Conservation (phyloP, 1,140 invertebrate genomes). For the Papilio machaon region DNA sequence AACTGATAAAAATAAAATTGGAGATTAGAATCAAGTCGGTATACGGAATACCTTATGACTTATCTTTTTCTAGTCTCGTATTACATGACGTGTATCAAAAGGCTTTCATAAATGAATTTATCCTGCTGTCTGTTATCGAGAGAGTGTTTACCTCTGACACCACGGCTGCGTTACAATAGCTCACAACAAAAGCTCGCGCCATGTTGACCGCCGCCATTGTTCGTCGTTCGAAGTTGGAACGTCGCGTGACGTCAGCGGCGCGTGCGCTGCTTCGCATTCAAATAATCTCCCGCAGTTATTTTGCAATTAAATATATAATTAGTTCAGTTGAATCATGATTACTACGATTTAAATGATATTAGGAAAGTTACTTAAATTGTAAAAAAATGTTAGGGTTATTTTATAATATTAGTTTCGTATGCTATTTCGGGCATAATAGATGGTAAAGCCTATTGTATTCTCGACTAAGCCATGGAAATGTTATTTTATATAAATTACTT, state of each 20-base stretch:
- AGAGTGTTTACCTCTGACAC: slow-evolving; percentile 35
- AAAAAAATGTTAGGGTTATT: too few relatives aligned
- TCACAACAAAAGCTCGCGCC: slow-evolving; percentile 74
- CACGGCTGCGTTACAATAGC: slow-evolving; percentile 60
- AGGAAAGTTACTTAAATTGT: background rate
- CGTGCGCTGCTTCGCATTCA: slow-evolving; percentile 73
- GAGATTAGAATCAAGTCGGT: too few relatives aligned
- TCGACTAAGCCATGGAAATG: background rate
- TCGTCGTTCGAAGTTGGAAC: slow-evolving; percentile 72
- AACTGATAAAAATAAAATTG: too few relatives aligned
- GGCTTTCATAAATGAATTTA: background rate
- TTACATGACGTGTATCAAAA: background rate
- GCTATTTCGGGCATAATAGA: background rate
- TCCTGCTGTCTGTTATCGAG: background rate
- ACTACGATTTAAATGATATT: background rate
- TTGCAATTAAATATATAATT: slow-evolving; percentile 14
- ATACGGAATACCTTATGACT: background rate
- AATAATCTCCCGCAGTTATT: slow-evolving; percentile 51
- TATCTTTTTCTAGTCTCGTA: background rate
- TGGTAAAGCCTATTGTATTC: background rate
- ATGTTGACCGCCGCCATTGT: slow-evolving; percentile 73
- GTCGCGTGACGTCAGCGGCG: slow-evolving; percentile 71
- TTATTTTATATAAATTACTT: background rate
- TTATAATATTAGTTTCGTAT: background rate
- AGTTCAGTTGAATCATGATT: background rate